These are phyloP conservation scores for Artibeus lituratus DNA, from an alignment of 2,797 vertebrate species.

Conservation along the genomic window DNA sequence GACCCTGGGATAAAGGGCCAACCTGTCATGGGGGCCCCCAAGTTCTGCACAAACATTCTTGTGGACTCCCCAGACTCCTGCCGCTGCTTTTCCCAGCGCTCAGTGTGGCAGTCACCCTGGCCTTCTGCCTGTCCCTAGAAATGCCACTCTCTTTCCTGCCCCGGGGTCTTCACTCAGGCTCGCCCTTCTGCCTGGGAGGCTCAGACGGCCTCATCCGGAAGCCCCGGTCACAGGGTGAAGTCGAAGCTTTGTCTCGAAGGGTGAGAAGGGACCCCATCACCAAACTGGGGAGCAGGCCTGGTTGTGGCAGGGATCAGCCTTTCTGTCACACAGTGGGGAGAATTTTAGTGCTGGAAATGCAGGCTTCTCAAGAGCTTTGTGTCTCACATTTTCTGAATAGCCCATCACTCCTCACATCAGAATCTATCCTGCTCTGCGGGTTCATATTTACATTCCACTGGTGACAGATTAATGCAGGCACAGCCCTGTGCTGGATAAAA, in stretches of 20 bases:
- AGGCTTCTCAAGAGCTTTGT: background rate
- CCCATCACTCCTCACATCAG: background rate
- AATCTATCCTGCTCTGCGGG: background rate
- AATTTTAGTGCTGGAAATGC: background rate
- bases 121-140: background rate
- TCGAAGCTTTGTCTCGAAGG: background rate
- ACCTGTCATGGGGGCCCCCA: fast-evolving
- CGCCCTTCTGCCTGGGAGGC: background rate
- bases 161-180: background rate
- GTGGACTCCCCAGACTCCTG: background rate
- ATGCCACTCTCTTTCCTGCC: background rate
- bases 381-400: background rate
- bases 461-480: background rate
- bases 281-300: background rate
- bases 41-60: background rate
- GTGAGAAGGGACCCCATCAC: background rate
- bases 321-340: background rate
- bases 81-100: background rate
- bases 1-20: background rate
- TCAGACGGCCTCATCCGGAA: background rate
- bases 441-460: background rate
- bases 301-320: background rate
- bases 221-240: no score
- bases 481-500: background rate
- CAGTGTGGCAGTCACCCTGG: background rate